phyloP scores from a whole-genome alignment of 2,888 invertebrate species.

The Tuberolachnus salignus region DNA sequence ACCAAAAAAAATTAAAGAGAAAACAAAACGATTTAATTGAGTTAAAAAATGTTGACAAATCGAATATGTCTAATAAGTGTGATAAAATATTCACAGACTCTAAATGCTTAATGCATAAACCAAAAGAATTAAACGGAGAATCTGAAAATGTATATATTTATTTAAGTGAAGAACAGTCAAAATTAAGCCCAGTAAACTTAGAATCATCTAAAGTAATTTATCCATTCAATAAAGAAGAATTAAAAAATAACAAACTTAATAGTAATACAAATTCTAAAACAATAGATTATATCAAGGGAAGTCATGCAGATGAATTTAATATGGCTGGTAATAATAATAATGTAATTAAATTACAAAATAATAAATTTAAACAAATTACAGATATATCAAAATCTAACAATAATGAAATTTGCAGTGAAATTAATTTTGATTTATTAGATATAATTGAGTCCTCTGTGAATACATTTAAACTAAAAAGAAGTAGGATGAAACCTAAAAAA shows the following conservation, averaged over 20 bases:
- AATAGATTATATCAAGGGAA: background rate
- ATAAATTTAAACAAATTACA: background rate
- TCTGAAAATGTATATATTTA: background rate
- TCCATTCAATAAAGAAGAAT: background rate
- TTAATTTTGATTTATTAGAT: slow-evolving; percentile 2
- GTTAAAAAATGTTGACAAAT: background rate
- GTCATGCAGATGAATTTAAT: background rate
- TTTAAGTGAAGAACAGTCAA: background rate
- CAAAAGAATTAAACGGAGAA: background rate
- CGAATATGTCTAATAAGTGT: background rate
- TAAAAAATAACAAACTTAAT: background rate
- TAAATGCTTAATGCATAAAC: background rate
- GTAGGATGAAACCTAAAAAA: background rate
- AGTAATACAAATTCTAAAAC: background rate
- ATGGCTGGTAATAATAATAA: background rate
- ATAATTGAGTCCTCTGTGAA: background rate
- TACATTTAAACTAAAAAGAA: background rate
- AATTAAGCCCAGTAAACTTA: background rate
- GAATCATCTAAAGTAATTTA: slow-evolving; percentile 17
- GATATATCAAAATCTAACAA: background rate
- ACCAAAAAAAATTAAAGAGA: background rate
- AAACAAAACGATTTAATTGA: background rate
- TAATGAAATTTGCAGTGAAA: background rate
- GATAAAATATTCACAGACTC: background rate
- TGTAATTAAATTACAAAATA: background rate